Evolutionary conservation across 1,140 invertebrate species (phyloP), one percentile per base, ranked within the genome.

Genomic region (Heterodera schachtii): DNA sequence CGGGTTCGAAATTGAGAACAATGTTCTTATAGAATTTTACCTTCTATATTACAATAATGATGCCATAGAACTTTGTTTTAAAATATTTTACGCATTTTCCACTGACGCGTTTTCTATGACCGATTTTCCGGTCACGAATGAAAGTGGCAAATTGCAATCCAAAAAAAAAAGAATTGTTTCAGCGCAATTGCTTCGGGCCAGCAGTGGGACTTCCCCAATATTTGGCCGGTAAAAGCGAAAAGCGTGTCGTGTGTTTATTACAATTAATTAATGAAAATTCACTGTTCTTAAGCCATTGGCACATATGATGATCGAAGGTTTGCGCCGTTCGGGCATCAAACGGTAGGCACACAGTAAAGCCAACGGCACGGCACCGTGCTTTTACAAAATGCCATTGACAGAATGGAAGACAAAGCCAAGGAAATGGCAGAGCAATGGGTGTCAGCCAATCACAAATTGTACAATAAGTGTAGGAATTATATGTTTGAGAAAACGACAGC

Each of bases 401-500:
- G 78, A 47, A 57, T 79, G 60, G 67, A 77, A 46, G 19, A 79
- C 3, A 75, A 73, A 49, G 78, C 78, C n/a, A 19, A 47, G 19
- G 21, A 79, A 46, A 31, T 79, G 78, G 78, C 78, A 8, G 49
- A 52, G 49, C 52, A 74, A 60, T 79, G 78, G 78, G 19, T 79
- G 16, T 21, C 75, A 5, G 78, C 75, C 31, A 79, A 74, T 19
- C 78, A 79, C 46, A 52, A 67, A n/a, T 46, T 79, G 44, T 79
- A 75, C 46, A 60, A 21, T n/a, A 16, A 77, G 44, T 64, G 78
- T 74, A 46, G 44, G 4, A 52, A 49, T 21, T 41, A 79, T 44
- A 79, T 79, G 78, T 79, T 31, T 31, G 78, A 79, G 46, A 77
- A 77, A 67, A 44, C 60, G 75, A 41, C 47, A 8, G 75, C 78